Conservation (phyloP, 2,888 invertebrate genomes). For the Chorisops tibialis region DNA sequence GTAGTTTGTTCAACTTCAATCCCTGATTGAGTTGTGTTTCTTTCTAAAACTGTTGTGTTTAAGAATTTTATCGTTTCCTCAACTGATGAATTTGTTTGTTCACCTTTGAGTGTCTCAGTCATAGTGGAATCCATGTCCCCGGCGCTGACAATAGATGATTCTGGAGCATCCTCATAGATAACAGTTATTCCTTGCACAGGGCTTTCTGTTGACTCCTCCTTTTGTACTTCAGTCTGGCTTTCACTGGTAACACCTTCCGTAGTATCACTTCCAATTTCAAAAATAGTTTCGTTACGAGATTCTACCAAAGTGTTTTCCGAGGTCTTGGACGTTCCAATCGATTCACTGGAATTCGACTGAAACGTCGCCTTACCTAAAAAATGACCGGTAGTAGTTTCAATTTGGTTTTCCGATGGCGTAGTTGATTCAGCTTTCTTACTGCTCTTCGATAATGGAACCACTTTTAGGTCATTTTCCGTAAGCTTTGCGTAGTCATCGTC, state of each 20-base stretch:
- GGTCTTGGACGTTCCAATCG: slow-evolving; percentile 35
- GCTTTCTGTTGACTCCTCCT: neutral
- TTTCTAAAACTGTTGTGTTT: too few relatives aligned
- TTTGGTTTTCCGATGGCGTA: slow-evolving; percentile 9
- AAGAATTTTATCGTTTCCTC: too few relatives aligned
- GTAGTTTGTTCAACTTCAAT: neutral
- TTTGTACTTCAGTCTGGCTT: neutral
- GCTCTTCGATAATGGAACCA: slow-evolving; percentile 31
- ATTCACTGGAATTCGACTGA: slow-evolving; percentile 34
- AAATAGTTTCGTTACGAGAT: neutral
- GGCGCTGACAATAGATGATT: too few relatives aligned
- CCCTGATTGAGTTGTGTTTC: too few relatives aligned
- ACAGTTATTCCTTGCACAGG: neutral
- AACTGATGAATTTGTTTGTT: too few relatives aligned
- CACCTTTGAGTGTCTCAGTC: too few relatives aligned
- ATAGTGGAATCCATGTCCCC: too few relatives aligned
- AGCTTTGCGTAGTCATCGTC: slow-evolving; percentile 18
- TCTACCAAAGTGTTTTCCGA: slow-evolving; percentile 28
- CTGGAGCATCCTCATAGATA: too few relatives aligned
- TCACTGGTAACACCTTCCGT: neutral
- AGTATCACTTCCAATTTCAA: neutral
- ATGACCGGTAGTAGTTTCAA: slow-evolving; percentile 35
- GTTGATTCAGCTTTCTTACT: slow-evolving; percentile 19
- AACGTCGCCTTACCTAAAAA: slow-evolving; percentile 38
- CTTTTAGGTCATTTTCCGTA: slow-evolving; percentile 33